Percentiles rank a stretch among this genome's conserved stretches.
These are phyloP conservation scores for Megathymus violae DNA, from an alignment of 1,140 invertebrate genomes.

Conservation along the genomic window DNA sequence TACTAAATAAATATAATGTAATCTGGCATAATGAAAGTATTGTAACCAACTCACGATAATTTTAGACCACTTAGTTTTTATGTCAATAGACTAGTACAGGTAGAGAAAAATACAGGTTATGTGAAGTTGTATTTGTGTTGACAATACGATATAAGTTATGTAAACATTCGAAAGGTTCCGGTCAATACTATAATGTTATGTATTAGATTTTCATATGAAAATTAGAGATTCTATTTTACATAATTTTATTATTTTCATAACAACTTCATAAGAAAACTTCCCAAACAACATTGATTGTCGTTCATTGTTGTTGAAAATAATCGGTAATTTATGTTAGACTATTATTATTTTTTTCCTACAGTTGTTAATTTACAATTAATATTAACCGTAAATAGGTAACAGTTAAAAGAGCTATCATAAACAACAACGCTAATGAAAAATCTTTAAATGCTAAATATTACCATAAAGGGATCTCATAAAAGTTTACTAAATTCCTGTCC, in stretches of 20 bases:
- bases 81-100: slow-evolving; percentile 21
- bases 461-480: slow-evolving; percentile 6
- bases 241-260: slow-evolving; percentile 12
- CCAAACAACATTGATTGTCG: not conserved
- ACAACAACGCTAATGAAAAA: slow-evolving; percentile 15
- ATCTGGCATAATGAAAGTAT: not conserved
- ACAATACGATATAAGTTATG: no score
- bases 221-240: slow-evolving; percentile 28
- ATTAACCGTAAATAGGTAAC: not conserved
- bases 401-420: slow-evolving; percentile 16
- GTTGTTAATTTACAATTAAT: no score
- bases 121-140: slow-evolving; percentile 3
- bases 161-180: slow-evolving; percentile 11
- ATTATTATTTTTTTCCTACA: not conserved
- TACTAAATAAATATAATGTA: slow-evolving; percentile 8
- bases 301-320: slow-evolving; percentile 1
- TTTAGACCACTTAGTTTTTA: slow-evolving; percentile 13
- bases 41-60: not conserved
- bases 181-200: not conserved
- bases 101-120: slow-evolving; percentile 12
- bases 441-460: not conserved
- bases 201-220: slow-evolving; percentile 17
- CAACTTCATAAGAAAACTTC: slow-evolving; percentile 2
- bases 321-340: not conserved
- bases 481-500: slow-evolving; percentile 16